Evolutionary conservation across 2,113 vertebrate genomes (phyloP), one percentile per base, ranked within the genome.

Genomic region (Paradisaea rubra): DNA sequence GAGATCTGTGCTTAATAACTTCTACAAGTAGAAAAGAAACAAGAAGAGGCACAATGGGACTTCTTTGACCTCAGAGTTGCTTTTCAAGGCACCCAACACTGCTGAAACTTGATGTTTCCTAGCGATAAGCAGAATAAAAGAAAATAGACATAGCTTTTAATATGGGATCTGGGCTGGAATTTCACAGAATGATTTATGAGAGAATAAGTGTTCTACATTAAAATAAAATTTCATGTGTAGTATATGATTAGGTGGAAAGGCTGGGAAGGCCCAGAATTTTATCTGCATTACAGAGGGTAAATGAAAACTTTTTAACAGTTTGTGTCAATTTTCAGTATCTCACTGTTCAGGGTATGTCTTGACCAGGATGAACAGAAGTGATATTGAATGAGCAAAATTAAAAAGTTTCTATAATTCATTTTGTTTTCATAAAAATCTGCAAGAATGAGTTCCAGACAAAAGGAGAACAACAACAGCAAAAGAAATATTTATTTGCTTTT

Each of bases 31-130:
- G 30, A 56, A 83, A 74, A 71, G 5, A 8, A 78, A 17, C 7
- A 63, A 61, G 37, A 72, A 23, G 5, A 13, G 28, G 23, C 6
- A 11, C 53, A 9, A 3, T 0, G 2, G 24, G 81, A 56, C 3
- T 54, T 47, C 21, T 70, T 56, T 57, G 35, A 64, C 15, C 24
- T 78, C 41, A 60, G 17, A 84, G 66, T 37, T 3, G 2, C 2
- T 78, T 90, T 86, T 74, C 17, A 37, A 64, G 31, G 9, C 20
- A 79, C 5, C 4, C 3, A 76, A 5, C 9, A 30, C 3, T 39
- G 37, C 6, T 22, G 33, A 79, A 79, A 9, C 2, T 78, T 81
- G 14, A 64, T 64, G 11, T 31, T 72, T 33, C 27, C 5, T 15
- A 10, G 5, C 0, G 1, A 57, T 28, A 64, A 44, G 31, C 8